These are phyloP conservation scores for Anorthoa munda DNA, from an alignment of 2,888 invertebrate genomes.

Conservation along the genomic window DNA sequence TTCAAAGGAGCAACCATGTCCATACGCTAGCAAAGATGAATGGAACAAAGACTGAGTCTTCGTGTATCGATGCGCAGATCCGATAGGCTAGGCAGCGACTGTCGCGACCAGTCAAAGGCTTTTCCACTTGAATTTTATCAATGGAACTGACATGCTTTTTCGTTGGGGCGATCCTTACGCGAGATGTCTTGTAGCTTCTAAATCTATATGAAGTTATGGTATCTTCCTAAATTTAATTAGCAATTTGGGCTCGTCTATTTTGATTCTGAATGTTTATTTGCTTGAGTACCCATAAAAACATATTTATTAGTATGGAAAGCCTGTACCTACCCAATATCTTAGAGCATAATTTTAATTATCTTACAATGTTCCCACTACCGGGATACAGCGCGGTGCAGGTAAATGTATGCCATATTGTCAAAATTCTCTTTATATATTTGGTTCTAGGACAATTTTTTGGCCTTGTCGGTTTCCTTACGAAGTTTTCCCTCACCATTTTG, in stretches of 20 bases:
- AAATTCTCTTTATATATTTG: too few species aligned
- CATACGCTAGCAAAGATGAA: conserved; percentile 34
- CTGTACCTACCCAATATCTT: neutral
- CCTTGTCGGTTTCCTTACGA: too few species aligned
- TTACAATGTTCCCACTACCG: too few species aligned
- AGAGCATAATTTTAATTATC: too few species aligned
- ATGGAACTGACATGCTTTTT: conserved; percentile 51
- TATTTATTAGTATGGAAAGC: neutral
- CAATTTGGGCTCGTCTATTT: conserved; percentile 1
- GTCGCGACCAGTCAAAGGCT: conserved; percentile 46
- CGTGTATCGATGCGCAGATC: conserved; percentile 44
- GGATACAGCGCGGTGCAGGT: too few species aligned
- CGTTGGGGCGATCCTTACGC: conserved; percentile 10
- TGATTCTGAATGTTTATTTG: neutral
- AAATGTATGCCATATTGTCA: too few species aligned
- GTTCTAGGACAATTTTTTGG: too few species aligned
- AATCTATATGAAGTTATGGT: conserved; percentile 32
- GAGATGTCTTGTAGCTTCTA: conserved; percentile 1
- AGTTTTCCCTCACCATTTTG: too few species aligned
- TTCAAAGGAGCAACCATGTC: conserved; percentile 15
- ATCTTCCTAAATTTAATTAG: conserved; percentile 17
- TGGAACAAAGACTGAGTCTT: conserved; percentile 43
- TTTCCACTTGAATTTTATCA: conserved; percentile 48
- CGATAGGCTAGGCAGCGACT: conserved; percentile 18
- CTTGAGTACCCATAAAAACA: neutral